A percentile compares a stretch with the other conserved stretches of the same genome.
These are phyloP conservation scores for Drosophila pallidifrons DNA, from an alignment of 1,140 invertebrate species.

Conservation along the genomic window DNA sequence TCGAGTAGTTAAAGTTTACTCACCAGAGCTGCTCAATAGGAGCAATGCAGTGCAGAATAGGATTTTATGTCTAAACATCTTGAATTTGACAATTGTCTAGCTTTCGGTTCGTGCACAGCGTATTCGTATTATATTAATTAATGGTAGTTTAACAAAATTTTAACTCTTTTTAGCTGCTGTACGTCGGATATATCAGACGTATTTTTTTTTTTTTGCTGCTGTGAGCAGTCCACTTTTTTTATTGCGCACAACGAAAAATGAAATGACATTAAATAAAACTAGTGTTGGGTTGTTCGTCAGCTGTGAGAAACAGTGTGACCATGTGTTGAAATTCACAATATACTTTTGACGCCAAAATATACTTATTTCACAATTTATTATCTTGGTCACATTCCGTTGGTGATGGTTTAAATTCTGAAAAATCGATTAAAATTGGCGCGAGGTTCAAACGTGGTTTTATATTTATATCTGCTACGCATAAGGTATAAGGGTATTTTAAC, in stretches of 20 bases:
- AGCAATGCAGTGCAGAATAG: constrained; percentile 58
- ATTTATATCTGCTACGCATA: too few relatives aligned
- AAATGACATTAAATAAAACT: constrained; percentile 47
- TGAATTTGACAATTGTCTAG: constrained; percentile 18
- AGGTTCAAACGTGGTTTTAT: too few relatives aligned
- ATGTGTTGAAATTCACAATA: neutral
- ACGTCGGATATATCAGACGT: constrained; percentile 1
- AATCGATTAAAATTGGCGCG: too few relatives aligned
- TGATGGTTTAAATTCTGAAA: too few relatives aligned
- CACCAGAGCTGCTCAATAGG: constrained; percentile 61
- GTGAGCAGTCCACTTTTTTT: constrained; percentile 28
- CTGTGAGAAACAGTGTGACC: constrained; percentile 22
- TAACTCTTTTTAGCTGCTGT: neutral
- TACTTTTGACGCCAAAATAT: neutral
- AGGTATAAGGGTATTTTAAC: too few relatives aligned
- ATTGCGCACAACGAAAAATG: constrained; percentile 55
- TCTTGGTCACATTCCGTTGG: neutral
- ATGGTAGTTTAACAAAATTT: constrained; percentile 15
- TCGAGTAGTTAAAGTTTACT: constrained; percentile 42
- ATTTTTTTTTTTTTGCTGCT: constrained; percentile 19
- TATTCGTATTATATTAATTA: constrained; percentile 1
- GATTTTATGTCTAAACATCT: constrained; percentile 62
- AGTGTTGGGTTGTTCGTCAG: constrained; percentile 41
- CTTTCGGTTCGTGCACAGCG: neutral
- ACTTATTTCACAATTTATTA: neutral